Conservation (phyloP, 1,140 invertebrate genomes). For the Sinella curviseta region DNA sequence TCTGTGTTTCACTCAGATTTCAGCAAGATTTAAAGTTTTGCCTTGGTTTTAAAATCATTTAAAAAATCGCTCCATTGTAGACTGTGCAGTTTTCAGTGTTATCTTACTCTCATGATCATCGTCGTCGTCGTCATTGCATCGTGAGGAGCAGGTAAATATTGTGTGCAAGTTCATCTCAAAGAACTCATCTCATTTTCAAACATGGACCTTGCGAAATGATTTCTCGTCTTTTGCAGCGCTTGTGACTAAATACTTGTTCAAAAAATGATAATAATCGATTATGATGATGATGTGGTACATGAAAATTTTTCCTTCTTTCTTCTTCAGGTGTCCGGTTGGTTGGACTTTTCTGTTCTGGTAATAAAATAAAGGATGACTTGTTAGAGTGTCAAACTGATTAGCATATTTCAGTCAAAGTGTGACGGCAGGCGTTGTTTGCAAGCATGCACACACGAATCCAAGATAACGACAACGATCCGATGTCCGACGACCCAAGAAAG, state of each 20-base stretch:
- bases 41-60: not conserved
- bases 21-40: not conserved
- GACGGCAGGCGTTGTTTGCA: conserved; percentile 28
- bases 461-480: not conserved
- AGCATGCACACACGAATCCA: conserved; percentile 14
- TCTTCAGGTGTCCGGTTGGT: not conserved
- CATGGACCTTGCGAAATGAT: too few relatives aligned
- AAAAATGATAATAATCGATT: not conserved
- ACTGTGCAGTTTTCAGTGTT: too few relatives aligned
- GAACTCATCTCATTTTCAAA: not conserved
- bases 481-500: not conserved
- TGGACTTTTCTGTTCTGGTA: conserved; percentile 2
- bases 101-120: too few relatives aligned
- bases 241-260: conserved; percentile 19
- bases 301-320: not conserved
- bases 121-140: too few relatives aligned
- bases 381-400: conserved; percentile 47
- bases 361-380: conserved; percentile 23
- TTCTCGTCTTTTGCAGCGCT: not conserved
- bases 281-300: not conserved
- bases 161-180: too few relatives aligned
- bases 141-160: too few relatives aligned
- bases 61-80: too few relatives aligned
- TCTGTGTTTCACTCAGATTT: too few relatives aligned
- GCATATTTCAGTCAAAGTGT: conserved; percentile 41